phyloP scores from a whole-genome alignment of 2,797 vertebrate species.

The Furcifer pardalis region DNA sequence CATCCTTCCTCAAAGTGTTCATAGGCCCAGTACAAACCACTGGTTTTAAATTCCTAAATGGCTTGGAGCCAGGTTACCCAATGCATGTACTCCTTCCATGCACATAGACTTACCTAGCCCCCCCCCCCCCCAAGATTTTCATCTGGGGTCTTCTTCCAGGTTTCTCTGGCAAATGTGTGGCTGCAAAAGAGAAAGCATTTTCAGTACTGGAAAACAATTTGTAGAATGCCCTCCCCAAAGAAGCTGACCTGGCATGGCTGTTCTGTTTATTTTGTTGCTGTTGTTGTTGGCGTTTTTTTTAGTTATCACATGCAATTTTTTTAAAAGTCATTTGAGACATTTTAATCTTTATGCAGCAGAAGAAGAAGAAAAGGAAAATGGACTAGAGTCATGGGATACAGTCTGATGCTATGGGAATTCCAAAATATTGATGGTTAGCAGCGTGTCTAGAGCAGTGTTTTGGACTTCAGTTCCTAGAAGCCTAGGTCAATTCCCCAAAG shows the following conservation, averaged over 20 bases:
- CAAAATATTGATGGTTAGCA: no score
- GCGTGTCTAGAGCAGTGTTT: no score
- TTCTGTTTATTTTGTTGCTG: no score
- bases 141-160: not conserved
- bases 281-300: no score
- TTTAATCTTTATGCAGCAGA: not conserved
- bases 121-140: not conserved
- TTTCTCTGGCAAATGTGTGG: not conserved
- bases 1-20: not conserved
- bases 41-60: not conserved
- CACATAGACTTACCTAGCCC: not conserved
- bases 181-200: not conserved
- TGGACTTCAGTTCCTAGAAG: no score
- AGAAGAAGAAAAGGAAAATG: no score
- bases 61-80: not conserved
- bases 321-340: not conserved
- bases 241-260: not conserved
- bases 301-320: not conserved
- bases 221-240: not conserved
- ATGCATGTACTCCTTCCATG: not conserved
- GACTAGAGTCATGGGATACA: no score
- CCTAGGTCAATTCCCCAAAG: no score
- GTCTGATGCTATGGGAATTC: no score
- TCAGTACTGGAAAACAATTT: not conserved
- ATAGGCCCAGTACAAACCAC: not conserved